Evolutionary conservation across 2,888 invertebrate species (phyloP).

Genomic region (Orchestes rusci): DNA sequence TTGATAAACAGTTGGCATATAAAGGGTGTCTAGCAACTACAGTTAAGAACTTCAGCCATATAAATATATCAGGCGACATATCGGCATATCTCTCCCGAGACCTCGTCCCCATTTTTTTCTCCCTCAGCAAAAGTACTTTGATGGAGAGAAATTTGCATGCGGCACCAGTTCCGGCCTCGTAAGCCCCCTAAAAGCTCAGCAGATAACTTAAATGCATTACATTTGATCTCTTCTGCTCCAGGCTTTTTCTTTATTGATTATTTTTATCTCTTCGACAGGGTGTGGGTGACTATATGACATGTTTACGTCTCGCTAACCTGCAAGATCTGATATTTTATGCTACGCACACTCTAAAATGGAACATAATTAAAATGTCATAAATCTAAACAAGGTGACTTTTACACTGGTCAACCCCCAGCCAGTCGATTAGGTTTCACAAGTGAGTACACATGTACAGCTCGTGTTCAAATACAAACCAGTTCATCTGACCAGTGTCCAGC

Average conservation of each 20-base stretch:
- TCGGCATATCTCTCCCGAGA: conserved; percentile 11
- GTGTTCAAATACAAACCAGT: conserved; percentile 27
- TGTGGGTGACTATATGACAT: conserved; percentile 1
- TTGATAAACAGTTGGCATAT: too few species aligned
- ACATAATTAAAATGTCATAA: conserved; percentile 23
- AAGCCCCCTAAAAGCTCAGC: conserved; percentile 23
- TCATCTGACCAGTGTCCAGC: conserved; percentile 33
- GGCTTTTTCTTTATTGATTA: conserved; percentile 19
- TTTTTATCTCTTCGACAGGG: conserved; percentile 13
- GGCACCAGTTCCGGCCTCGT: conserved; percentile 23
- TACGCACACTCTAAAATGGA: too few species aligned
- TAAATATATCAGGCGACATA: background rate
- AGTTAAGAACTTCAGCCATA: background rate
- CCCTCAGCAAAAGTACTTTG: conserved; percentile 17
- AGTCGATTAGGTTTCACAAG: conserved; percentile 30
- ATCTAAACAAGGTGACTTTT: conserved; percentile 18
- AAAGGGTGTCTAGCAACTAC: background rate
- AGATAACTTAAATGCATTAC: conserved; percentile 26
- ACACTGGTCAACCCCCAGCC: conserved; percentile 11
- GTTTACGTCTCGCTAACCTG: background rate
- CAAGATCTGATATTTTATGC: too few species aligned
- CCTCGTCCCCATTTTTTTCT: conserved; percentile 20
- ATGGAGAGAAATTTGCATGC: conserved; percentile 22
- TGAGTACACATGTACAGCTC: conserved; percentile 30
- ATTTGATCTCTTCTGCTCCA: conserved; percentile 19